These are phyloP conservation scores for Danio aesculapii DNA, from an alignment of 2,797 vertebrate species.

Conservation along the genomic window DNA sequence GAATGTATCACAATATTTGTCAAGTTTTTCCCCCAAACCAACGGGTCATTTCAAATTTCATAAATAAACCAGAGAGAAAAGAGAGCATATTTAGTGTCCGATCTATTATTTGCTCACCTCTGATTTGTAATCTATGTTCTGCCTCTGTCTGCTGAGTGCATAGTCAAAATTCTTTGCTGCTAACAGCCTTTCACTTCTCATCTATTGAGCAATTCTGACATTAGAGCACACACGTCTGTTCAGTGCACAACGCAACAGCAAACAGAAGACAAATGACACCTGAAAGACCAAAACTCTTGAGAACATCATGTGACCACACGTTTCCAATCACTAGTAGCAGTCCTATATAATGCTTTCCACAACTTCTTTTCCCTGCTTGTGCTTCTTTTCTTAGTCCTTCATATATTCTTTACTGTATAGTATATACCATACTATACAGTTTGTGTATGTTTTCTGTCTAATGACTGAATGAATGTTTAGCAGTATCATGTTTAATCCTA, in stretches of 20 bases:
- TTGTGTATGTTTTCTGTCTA: slow-evolving; percentile 10
- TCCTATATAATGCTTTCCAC: neutral
- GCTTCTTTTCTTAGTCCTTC: slow-evolving; percentile 11
- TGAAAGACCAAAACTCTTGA: neutral
- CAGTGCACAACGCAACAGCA: slow-evolving; percentile 4
- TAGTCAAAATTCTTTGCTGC: slow-evolving; percentile 39
- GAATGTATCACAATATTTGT: slow-evolving; percentile 46
- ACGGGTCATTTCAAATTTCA: slow-evolving; percentile 48
- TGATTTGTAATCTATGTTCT: slow-evolving; percentile 55
- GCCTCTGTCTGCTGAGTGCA: slow-evolving; percentile 40
- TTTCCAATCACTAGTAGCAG: slow-evolving; percentile 16
- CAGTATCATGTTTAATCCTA: neutral
- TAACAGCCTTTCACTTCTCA: slow-evolving; percentile 42
- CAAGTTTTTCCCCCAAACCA: slow-evolving; percentile 14
- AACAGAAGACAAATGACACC: neutral
- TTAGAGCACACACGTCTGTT: slow-evolving; percentile 7
- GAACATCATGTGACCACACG: slow-evolving; percentile 21
- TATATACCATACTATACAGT: too few species aligned
- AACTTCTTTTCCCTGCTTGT: slow-evolving; percentile 37
- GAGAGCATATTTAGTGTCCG: slow-evolving; percentile 72
- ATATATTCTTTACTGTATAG: neutral
- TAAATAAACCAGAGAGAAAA: slow-evolving; percentile 81
- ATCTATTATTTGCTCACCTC: slow-evolving; percentile 65
- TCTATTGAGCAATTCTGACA: slow-evolving; percentile 30
- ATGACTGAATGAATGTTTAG: slow-evolving; percentile 1